Evolutionary conservation across 2,888 invertebrate species (phyloP).

Genomic region (Tipula vernalis): DNA sequence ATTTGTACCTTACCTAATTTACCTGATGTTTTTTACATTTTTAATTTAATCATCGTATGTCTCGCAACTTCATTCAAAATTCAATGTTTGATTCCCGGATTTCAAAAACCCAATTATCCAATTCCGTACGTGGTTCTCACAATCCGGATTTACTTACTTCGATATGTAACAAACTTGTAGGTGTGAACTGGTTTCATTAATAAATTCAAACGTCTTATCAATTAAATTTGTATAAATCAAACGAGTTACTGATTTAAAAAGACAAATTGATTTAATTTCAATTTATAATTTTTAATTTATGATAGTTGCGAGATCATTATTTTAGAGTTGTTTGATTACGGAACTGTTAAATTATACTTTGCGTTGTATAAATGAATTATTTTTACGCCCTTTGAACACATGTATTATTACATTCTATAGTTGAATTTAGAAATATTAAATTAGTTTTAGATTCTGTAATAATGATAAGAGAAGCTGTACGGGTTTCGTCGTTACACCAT

Average conservation of each 20-base stretch:
- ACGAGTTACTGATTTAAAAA: not conserved
- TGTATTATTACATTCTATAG: not conserved
- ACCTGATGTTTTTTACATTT: not conserved
- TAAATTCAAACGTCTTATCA: not conserved
- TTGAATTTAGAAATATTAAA: not conserved
- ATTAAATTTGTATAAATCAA: not conserved
- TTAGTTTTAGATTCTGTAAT: not conserved
- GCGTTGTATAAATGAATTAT: not conserved
- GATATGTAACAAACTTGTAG: not conserved
- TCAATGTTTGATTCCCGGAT: not conserved
- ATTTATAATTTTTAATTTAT: not conserved
- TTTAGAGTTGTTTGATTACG: not conserved
- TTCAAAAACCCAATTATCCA: not conserved
- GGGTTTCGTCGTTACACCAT: not conserved
- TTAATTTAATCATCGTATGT: not conserved
- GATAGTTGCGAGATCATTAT: not conserved
- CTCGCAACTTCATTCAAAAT: not conserved
- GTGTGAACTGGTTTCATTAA: not conserved
- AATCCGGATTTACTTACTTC: not conserved
- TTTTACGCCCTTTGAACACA: not conserved
- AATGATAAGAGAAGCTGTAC: not conserved
- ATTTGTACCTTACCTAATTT: not conserved
- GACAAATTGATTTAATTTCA: not conserved
- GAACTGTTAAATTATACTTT: not conserved
- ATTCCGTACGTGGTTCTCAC: not conserved